Evolutionary conservation across 2,888 invertebrate species (phyloP), one percentile per base, ranked within the genome.

Genomic region (Eledone cirrhosa): DNA sequence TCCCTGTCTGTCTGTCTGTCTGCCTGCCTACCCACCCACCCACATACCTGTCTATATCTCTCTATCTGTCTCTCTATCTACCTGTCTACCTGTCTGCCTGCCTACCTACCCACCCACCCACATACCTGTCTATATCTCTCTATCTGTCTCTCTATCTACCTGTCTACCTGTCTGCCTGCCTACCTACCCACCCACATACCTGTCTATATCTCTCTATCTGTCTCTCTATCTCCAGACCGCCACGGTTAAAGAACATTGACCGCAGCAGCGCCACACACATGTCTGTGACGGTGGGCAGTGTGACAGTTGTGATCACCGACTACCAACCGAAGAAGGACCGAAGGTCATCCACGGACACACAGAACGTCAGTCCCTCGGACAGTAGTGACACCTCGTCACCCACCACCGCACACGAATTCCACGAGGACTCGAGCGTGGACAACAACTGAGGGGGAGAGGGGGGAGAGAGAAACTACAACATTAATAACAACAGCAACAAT

Each of bases 291-390:
- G 98, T 98, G 53, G 98, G 97, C 91, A 97, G 97, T 87, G 97
- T 98, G 81, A 98, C 98, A 77, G 98, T 98, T 82, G 95, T 97
- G 84, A 97, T 98, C 90, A 98, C 98, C 80, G 98, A 98, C 92
- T 98, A 90, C 83, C 89, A 91, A 80, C 89, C 90, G 4, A 91
- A 90, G 80, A 81, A 83, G 47, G 81, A 84, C 63, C 79, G 80
- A 33, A 77, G 82, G 7, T 82, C 84, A 29, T 81, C 83, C 14
- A 79, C 80, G 31, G 84, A 86, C 82, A 84, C 83, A 47, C 81
- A 81, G 77, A 82, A 82, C 69, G 82, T 83, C 80, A 80, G 82
- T 63, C 81, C 81, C n/a, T 85, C 86, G 16, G 87, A 87, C 77
- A 83, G 84, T 78, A 86, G 86, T 82, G 86, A 87, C 79, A 85